Evolutionary conservation across 2,113 vertebrate species (phyloP), one percentile per base, ranked within the genome.

Genomic region (Brachionichthys hirsutus): DNA sequence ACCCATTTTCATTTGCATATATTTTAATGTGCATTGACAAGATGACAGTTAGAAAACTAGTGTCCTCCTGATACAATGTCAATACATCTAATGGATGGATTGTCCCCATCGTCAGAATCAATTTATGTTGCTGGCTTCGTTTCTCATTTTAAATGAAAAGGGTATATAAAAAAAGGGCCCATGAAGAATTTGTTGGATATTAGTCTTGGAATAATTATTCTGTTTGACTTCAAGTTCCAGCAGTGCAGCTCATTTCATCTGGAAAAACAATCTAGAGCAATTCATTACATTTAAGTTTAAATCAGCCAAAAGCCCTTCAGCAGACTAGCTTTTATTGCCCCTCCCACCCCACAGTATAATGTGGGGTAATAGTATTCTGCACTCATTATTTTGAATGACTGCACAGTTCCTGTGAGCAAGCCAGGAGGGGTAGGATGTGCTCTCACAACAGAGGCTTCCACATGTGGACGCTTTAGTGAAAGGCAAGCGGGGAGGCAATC

Each of bases 301-400:
- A 55, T 51, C 71, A 55, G 50, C 20, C 59, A 53, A 22, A 22
- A 41, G 48, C 16, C 13, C 38, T 69, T 22, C 22, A 53, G 73
- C 59, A 64, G 52, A 63, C 30, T 53, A 14, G 53, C 70, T 57
- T 61, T 43, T 19, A 54, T 40, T 44, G 44, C 35, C 43, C 42
- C 40, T 38, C 24, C 24, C 24, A 3, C 24, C 24, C 3, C 24
- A 38, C 75, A 70, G 61, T 59, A 60, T 80, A 64, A 51, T 66
- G 56, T 14, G 61, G 65, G 65, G 47, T 70, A 77, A 73, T 56
- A 75, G 57, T 24, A 70, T 75, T 73, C 54, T 78, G 59, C 42
- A 57, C 63, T 78, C 67, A 63, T 80, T 72, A 77, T 63, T 72
- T 70, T 80, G 77, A 85, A 75, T 71, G 73, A 84, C 77, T 87